These are phyloP conservation scores for Channa maculata DNA, from an alignment of 2,113 vertebrate species.

Conservation along the genomic window DNA sequence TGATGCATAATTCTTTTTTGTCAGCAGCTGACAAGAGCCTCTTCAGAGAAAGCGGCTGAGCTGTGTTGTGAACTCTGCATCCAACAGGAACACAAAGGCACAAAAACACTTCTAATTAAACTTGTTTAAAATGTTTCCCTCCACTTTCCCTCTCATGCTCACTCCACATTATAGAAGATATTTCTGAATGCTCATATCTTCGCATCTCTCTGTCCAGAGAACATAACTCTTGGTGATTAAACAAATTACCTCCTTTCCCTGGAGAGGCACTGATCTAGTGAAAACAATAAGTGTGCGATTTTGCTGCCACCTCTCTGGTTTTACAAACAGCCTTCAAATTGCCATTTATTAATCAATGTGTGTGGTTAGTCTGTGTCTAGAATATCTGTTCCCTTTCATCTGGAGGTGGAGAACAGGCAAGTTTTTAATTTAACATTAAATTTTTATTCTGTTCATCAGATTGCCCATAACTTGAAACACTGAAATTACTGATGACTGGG, in stretches of 20 bases:
- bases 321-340: slow-evolving; percentile 65
- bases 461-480: slow-evolving; percentile 62
- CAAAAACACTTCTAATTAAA: slow-evolving; percentile 71
- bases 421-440: slow-evolving; percentile 69
- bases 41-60: slow-evolving; percentile 67
- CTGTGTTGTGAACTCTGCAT: slow-evolving; percentile 63
- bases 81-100: slow-evolving; percentile 61
- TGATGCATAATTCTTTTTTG: slow-evolving; percentile 77
- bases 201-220: slow-evolving; percentile 63
- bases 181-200: slow-evolving; percentile 51
- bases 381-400: slow-evolving; percentile 40
- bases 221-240: slow-evolving; percentile 73
- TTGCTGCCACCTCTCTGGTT: slow-evolving; percentile 56
- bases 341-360: slow-evolving; percentile 75
- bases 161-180: slow-evolving; percentile 35
- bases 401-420: slow-evolving; percentile 24
- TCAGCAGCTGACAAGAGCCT: slow-evolving; percentile 67
- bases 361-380: slow-evolving; percentile 40
- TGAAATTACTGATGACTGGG: slow-evolving; percentile 75
- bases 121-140: slow-evolving; percentile 56
- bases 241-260: slow-evolving; percentile 77
- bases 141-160: slow-evolving; percentile 22
- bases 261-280: slow-evolving; percentile 61
- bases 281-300: slow-evolving; percentile 76
- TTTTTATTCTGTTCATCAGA: slow-evolving; percentile 67